These are phyloP conservation scores for Pogonus chalceus DNA, from an alignment of 1,140 invertebrate species.

Conservation along the genomic window DNA sequence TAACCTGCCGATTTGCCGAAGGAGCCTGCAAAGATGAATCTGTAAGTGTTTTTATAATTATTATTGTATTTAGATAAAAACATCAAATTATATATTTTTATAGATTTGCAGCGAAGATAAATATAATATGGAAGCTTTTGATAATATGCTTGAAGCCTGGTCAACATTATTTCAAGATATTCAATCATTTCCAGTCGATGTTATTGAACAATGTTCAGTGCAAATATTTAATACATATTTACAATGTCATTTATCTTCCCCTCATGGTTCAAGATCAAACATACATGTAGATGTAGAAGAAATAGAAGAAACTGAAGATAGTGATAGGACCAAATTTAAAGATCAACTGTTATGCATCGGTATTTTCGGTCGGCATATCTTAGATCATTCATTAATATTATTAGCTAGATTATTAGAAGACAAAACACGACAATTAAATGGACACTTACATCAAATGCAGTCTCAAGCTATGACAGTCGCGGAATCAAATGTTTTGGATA, in stretches of 20 bases:
- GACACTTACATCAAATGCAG: conserved; percentile 52
- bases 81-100: conserved; percentile 17
- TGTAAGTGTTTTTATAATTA: conserved; percentile 35
- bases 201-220: conserved; percentile 33
- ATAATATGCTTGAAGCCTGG: conserved; percentile 75
- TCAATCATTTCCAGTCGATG: conserved; percentile 43
- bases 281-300: conserved; percentile 39
- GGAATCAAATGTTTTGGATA: conserved; percentile 43
- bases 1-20: conserved; percentile 67
- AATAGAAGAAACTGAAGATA: conserved; percentile 57
- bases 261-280: conserved; percentile 61
- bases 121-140: conserved; percentile 68
- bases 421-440: conserved; percentile 48
- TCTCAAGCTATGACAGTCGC: conserved; percentile 44
- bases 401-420: conserved; percentile 49
- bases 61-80: neutral
- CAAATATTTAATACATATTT: conserved; percentile 73
- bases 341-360: conserved; percentile 60
- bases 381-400: conserved; percentile 39
- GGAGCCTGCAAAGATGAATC: conserved; percentile 63
- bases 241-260: conserved; percentile 69
- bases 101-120: conserved; percentile 49
- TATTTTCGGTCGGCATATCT: conserved; percentile 39
- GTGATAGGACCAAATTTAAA: conserved; percentile 56
- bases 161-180: conserved; percentile 50